phyloP scores from a whole-genome alignment of 2,113 vertebrate species.

The Odocoileus virginianus region DNA sequence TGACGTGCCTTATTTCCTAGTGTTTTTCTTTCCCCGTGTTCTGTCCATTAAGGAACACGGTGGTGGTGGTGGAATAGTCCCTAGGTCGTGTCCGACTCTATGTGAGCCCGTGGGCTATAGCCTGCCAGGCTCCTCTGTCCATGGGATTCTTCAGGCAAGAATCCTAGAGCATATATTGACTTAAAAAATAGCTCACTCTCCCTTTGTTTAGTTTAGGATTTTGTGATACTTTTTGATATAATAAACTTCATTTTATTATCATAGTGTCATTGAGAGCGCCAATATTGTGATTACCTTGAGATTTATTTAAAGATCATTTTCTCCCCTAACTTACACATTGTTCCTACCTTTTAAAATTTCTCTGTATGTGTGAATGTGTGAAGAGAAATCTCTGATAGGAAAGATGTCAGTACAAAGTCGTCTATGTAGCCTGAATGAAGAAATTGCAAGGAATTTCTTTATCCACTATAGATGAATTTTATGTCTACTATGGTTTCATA shows the following conservation, averaged over 20 bases:
- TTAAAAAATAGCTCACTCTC: neutral
- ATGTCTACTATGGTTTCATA: neutral
- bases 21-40: neutral
- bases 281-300: neutral
- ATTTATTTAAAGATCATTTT: neutral
- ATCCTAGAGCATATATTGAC: neutral
- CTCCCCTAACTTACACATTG: neutral
- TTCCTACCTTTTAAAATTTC: neutral
- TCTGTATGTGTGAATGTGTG: neutral
- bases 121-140: neutral
- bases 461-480: neutral
- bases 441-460: neutral
- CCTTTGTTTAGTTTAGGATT: neutral
- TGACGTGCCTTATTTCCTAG: neutral
- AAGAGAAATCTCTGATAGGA: neutral
- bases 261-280: neutral
- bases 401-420: neutral
- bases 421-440: neutral
- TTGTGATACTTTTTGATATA: neutral
- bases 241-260: neutral
- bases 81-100: rapidly evolving
- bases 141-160: neutral
- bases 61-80: neutral
- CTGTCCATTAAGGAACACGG: neutral
- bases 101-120: neutral